Conservation (phyloP, 2,888 invertebrate species). For the Zelleria hepariella region DNA sequence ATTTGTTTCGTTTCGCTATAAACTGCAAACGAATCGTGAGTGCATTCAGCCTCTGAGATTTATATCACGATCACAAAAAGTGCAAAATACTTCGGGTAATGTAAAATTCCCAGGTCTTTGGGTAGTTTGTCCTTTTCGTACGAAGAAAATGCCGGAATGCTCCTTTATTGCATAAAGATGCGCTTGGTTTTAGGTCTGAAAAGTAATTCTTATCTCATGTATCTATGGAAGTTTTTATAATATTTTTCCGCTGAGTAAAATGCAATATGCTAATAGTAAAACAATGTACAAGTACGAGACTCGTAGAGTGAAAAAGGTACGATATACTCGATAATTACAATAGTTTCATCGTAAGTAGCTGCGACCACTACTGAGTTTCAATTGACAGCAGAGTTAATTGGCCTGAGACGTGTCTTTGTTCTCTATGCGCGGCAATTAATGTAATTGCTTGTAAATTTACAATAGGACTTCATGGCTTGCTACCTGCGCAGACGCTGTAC, state of each 20-base stretch:
- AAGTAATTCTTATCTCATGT: too few relatives aligned
- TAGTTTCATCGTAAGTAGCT: not conserved
- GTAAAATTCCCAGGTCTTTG: too few relatives aligned
- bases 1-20: conserved; percentile 24
- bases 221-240: too few relatives aligned
- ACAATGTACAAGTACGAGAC: too few relatives aligned
- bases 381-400: not conserved
- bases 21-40: conserved; percentile 38
- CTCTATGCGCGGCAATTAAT: not conserved
- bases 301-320: too few relatives aligned
- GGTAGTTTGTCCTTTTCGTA: too few relatives aligned
- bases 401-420: not conserved
- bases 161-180: too few relatives aligned
- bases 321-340: not conserved
- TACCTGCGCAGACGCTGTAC: not conserved
- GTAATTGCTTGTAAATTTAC: not conserved
- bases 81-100: conserved; percentile 28
- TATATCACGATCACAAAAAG: conserved; percentile 40
- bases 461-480: not conserved
- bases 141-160: too few relatives aligned
- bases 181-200: too few relatives aligned
- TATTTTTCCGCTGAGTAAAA: too few relatives aligned
- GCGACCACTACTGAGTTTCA: not conserved
- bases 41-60: conserved; percentile 53
- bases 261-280: too few relatives aligned